A percentile compares a stretch with the other conserved stretches of the same genome.
Evolutionary conservation across 1,140 invertebrate species (phyloP).

Genomic region (Drosophila oshimai): DNA sequence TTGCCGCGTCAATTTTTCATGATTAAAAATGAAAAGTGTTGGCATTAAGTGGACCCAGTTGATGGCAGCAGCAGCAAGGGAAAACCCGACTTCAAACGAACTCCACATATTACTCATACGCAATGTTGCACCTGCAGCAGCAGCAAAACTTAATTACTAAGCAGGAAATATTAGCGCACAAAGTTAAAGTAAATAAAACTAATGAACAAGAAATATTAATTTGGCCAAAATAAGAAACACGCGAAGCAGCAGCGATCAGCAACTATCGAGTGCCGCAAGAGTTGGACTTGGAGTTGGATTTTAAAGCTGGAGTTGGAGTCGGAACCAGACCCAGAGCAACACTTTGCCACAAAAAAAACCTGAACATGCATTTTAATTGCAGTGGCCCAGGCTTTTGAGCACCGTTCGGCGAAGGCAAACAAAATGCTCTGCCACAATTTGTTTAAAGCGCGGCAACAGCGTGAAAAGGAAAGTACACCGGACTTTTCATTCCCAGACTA

Average conservation of each 20-base stretch:
- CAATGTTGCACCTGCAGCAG: slow-evolving; percentile 57
- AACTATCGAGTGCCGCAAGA: slow-evolving; percentile 63
- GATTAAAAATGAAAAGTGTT: slow-evolving; percentile 68
- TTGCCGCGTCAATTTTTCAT: slow-evolving; percentile 48
- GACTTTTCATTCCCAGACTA: neutral
- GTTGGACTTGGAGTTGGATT: neutral
- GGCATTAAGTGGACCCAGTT: slow-evolving; percentile 37
- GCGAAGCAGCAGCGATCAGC: slow-evolving; percentile 35
- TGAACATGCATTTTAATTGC: slow-evolving; percentile 79
- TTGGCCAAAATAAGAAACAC: slow-evolving; percentile 66
- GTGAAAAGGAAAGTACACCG: slow-evolving; percentile 38
- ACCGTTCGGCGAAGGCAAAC: slow-evolving; percentile 47
- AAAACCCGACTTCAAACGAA: slow-evolving; percentile 14
- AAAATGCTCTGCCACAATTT: slow-evolving; percentile 68
- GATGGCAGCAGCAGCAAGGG: neutral
- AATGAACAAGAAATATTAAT: slow-evolving; percentile 81
- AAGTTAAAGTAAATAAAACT: slow-evolving; percentile 73
- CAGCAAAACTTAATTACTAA: slow-evolving; percentile 65
- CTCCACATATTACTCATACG: slow-evolving; percentile 59
- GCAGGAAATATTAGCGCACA: slow-evolving; percentile 72
- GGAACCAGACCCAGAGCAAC: slow-evolving; percentile 29
- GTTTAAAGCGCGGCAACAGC: slow-evolving; percentile 36
- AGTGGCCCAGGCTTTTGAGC: slow-evolving; percentile 29
- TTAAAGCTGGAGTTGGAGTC: neutral
- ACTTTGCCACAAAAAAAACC: slow-evolving; percentile 68